Conservation (phyloP, 2,888 invertebrate genomes). For the Drosophila multiciliata region DNA sequence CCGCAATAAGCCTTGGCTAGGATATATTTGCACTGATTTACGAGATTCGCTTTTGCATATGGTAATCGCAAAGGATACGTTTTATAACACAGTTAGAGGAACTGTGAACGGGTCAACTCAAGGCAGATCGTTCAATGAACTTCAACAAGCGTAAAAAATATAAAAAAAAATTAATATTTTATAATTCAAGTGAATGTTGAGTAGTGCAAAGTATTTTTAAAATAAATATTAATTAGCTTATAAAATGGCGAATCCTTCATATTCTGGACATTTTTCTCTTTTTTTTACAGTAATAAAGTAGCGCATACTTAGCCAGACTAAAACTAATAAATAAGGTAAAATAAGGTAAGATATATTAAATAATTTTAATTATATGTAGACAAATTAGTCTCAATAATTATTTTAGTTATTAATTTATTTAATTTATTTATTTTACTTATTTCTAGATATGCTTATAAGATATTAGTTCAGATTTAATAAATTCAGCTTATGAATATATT, state of each 20-base stretch:
- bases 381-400: background rate
- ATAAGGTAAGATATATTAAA: background rate
- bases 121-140: conserved; percentile 69
- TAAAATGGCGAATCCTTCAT: too few species aligned
- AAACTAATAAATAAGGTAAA: background rate
- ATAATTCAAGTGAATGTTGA: background rate
- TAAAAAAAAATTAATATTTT: background rate
- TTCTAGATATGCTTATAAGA: background rate
- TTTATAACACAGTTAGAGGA: conserved; percentile 1
- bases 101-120: background rate
- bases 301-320: too few species aligned
- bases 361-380: background rate
- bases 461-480: background rate
- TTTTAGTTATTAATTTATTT: too few species aligned
- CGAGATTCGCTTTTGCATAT: conserved; percentile 80
- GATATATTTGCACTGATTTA: conserved; percentile 81
- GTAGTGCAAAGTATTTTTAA: background rate
- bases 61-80: conserved; percentile 70
- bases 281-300: too few species aligned
- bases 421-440: background rate
- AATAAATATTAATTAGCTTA: background rate
- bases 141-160: conserved; percentile 1
- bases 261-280: too few species aligned
- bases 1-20: conserved; percentile 82
- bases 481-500: background rate